phyloP scores from a whole-genome alignment of 2,797 vertebrate genomes.

The Graptemys geographica region DNA sequence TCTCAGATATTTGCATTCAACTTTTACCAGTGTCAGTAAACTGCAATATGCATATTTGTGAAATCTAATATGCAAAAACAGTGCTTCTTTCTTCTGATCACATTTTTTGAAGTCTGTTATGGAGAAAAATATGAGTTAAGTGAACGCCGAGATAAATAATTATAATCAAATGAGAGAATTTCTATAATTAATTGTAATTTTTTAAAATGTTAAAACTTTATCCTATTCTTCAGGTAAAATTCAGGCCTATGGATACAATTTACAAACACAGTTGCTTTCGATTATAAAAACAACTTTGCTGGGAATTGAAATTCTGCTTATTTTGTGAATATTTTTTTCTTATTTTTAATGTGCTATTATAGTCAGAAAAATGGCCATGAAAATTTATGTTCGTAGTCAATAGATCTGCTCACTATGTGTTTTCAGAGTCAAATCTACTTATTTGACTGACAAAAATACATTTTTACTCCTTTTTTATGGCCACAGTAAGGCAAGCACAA shows the following conservation, averaged over 20 bases:
- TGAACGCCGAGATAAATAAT: background rate
- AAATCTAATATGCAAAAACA: background rate
- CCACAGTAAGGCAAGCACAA: background rate
- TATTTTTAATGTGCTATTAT: background rate
- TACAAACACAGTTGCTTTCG: background rate
- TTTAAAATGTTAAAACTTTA: background rate
- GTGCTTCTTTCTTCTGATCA: background rate
- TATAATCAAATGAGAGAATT: background rate
- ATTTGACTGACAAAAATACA: background rate
- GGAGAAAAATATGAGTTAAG: background rate
- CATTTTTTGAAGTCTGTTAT: background rate
- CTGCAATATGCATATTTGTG: background rate
- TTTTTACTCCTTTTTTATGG: background rate
- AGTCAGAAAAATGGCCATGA: background rate
- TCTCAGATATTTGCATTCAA: slow-evolving; percentile 2
- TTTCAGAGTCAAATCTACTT: background rate
- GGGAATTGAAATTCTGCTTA: background rate
- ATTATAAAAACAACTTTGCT: background rate
- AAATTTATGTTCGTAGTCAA: background rate
- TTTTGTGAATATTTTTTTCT: background rate
- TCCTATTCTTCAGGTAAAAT: background rate
- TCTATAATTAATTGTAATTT: background rate
- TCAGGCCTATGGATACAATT: background rate
- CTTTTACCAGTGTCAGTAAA: slow-evolving; percentile 4
- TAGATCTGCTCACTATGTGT: background rate